A percentile compares a stretch with the other conserved stretches of the same genome.
Evolutionary conservation across 2,888 invertebrate genomes (phyloP).

Genomic region (Xanthia togata): DNA sequence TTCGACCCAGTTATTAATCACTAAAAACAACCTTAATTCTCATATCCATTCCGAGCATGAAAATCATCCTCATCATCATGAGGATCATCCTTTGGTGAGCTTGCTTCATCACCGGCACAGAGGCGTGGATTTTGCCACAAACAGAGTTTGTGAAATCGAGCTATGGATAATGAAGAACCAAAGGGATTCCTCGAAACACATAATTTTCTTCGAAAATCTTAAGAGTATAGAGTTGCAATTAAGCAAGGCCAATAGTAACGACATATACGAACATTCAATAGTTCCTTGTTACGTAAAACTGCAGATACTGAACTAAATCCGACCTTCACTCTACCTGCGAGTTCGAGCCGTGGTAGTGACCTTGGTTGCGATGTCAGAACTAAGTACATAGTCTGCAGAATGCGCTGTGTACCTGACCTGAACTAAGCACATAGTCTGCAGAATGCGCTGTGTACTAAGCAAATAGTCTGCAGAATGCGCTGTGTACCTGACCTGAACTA

Average conservation of each 20-base stretch:
- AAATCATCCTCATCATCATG: no score
- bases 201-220: no score
- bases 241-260: neutral
- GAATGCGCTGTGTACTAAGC: slow-evolving; percentile 1
- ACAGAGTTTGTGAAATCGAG: no score
- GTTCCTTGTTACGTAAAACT: slow-evolving; percentile 4
- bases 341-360: slow-evolving; percentile 25
- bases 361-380: slow-evolving; percentile 31
- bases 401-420: neutral
- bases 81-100: no score
- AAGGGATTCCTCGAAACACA: neutral
- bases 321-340: slow-evolving; percentile 18
- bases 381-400: slow-evolving; percentile 20
- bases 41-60: neutral
- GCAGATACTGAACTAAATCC: neutral
- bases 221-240: neutral
- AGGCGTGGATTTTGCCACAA: neutral
- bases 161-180: neutral
- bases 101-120: no score
- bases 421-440: slow-evolving; percentile 24
- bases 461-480: slow-evolving; percentile 11
- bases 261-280: neutral
- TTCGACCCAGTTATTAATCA: neutral
- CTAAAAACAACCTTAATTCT: rapidly evolving
- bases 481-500: slow-evolving; percentile 1